A percentile compares a stretch with the other conserved stretches of the same genome.
phyloP scores from a whole-genome alignment of 1,140 invertebrate species.

The Drosophila repletoides region DNA sequence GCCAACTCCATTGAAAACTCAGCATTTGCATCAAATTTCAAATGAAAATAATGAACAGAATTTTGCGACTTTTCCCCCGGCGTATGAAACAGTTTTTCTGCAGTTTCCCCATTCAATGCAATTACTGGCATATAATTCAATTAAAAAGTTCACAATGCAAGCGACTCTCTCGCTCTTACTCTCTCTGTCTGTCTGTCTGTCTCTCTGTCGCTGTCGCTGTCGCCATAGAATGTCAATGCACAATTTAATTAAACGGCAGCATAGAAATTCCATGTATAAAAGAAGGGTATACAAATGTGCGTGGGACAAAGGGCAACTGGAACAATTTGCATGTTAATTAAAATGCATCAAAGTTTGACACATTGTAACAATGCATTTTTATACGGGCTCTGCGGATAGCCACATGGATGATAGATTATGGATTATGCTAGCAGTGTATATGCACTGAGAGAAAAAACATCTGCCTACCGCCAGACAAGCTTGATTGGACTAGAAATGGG shows the following conservation, averaged over 20 bases:
- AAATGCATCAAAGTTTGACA: conserved; percentile 35
- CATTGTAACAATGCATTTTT: conserved; percentile 13
- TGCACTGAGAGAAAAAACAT: too few species aligned
- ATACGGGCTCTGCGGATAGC: not conserved
- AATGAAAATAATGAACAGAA: conserved; percentile 33
- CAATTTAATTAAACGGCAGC: conserved; percentile 66
- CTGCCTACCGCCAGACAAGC: not conserved
- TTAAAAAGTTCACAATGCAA: conserved; percentile 69
- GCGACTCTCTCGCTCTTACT: not conserved
- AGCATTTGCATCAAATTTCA: conserved; percentile 31
- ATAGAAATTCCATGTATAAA: conserved; percentile 28
- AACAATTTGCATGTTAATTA: conserved; percentile 48
- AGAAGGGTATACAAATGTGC: conserved; percentile 10
- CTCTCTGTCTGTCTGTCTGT: too few species aligned
- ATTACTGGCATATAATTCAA: conserved; percentile 60
- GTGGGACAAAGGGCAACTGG: conserved; percentile 11
- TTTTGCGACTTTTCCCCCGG: conserved; percentile 7
- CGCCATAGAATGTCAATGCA: conserved; percentile 49
- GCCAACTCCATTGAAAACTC: not conserved
- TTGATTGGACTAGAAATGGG: too few species aligned
- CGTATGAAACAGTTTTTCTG: conserved; percentile 33
- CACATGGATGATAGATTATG: too few species aligned
- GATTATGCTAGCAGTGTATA: too few species aligned
- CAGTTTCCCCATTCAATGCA: conserved; percentile 55
- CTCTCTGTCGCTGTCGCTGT: not conserved